Evolutionary conservation across 2,113 vertebrate genomes (phyloP).

Genomic region (Illadopsis cleaveri): DNA sequence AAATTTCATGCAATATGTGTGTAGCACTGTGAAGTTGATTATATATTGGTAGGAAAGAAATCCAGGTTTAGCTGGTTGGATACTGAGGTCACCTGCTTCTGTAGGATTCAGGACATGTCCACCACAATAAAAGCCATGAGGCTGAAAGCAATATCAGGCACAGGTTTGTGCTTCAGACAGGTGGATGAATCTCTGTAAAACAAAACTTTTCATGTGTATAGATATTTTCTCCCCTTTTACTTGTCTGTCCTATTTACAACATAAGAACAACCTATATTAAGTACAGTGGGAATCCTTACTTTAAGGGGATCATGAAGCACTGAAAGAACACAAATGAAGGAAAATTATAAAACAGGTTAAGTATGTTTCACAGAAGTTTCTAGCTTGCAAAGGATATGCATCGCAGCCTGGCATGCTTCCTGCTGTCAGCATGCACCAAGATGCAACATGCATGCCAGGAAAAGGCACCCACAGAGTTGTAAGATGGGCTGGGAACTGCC

Average conservation of each 20-base stretch:
- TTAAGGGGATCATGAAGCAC: neutral
- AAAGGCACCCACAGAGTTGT: neutral
- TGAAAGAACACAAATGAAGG: neutral
- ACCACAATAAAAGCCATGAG: neutral
- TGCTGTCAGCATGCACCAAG: neutral
- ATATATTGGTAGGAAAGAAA: neutral
- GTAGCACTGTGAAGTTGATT: neutral
- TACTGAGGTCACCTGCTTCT: neutral
- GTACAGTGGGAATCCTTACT: neutral
- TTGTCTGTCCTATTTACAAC: neutral
- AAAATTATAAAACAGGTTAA: neutral
- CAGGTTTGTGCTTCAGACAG: neutral
- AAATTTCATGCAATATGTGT: neutral
- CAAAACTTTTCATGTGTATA: neutral
- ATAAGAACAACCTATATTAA: neutral
- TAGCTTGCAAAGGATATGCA: neutral
- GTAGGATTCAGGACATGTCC: neutral
- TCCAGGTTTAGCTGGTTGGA: neutral
- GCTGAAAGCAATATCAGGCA: neutral
- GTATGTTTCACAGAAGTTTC: neutral
- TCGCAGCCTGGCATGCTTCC: fast-evolving
- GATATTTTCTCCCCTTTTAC: neutral
- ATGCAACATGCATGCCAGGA: neutral
- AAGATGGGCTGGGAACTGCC: neutral
- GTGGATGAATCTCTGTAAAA: neutral